Conservation (phyloP, 2,888 invertebrate genomes). For the Dusona sp. region DNA sequence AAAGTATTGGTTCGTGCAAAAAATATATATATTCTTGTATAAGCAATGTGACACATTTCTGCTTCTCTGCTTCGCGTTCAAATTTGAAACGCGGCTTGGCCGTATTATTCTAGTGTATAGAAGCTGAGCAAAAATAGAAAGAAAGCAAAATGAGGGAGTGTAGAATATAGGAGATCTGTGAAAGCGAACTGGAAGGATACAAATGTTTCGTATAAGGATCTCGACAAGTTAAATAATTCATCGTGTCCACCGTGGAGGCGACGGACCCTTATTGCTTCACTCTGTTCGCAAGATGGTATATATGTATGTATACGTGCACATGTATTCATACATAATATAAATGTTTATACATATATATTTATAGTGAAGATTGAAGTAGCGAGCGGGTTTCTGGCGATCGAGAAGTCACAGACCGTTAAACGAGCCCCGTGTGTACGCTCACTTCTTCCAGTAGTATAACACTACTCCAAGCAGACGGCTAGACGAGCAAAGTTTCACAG, state of each 20-base stretch:
- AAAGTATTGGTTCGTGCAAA: constrained; percentile 11
- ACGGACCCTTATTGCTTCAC: constrained; percentile 58
- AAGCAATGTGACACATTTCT: constrained; percentile 30
- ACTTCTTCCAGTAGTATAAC: constrained; percentile 45
- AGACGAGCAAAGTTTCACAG: constrained; percentile 38
- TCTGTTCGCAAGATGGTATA: constrained; percentile 32
- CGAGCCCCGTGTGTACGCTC: constrained; percentile 58
- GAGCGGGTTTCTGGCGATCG: constrained; percentile 51
- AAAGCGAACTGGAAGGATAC: constrained; percentile 32
- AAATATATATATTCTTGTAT: constrained; percentile 35
- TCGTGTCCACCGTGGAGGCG: constrained; percentile 66
- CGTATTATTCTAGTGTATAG: constrained; percentile 61
- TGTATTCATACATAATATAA: not conserved
- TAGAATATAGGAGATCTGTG: constrained; percentile 23
- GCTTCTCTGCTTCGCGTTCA: constrained; percentile 30
- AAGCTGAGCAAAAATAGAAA: not conserved
- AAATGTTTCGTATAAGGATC: constrained; percentile 62
- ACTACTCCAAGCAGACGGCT: constrained; percentile 38
- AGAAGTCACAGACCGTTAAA: constrained; percentile 63
- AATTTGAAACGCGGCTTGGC: constrained; percentile 53
- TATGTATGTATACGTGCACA: constrained; percentile 5
- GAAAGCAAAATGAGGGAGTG: constrained; percentile 46
- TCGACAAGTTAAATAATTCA: constrained; percentile 72
- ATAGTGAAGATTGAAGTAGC: constrained; percentile 41
- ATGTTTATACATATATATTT: constrained; percentile 5